phyloP scores from a whole-genome alignment of 1,140 invertebrate species.

The Trichonephila inaurata region DNA sequence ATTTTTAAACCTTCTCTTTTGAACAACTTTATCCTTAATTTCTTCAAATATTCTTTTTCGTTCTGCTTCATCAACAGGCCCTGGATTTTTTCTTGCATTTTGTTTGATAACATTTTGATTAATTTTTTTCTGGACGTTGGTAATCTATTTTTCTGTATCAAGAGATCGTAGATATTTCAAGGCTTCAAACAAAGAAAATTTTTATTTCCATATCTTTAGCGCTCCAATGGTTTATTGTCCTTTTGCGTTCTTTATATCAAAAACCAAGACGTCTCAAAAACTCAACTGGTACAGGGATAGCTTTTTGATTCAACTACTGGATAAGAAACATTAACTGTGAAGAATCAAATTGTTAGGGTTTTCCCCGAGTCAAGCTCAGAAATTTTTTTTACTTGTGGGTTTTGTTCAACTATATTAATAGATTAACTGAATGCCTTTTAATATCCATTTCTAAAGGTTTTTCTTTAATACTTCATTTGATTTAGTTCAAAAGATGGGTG shows the following conservation, averaged over 20 bases:
- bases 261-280: conserved; percentile 21
- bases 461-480: neutral
- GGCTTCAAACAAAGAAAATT: conserved; percentile 30
- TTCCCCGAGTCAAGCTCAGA: no score
- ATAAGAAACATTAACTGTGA: neutral
- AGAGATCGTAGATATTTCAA: conserved; percentile 19
- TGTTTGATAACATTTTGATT: neutral
- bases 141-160: conserved; percentile 3
- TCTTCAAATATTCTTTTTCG: conserved; percentile 28
- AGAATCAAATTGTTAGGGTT: neutral
- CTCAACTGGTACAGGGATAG: conserved; percentile 13
- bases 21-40: neutral
- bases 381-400: no score
- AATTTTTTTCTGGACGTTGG: conserved; percentile 29
- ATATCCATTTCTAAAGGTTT: neutral
- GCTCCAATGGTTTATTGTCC: no score
- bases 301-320: conserved; percentile 10
- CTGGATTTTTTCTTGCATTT: neutral
- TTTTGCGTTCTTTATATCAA: neutral
- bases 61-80: neutral
- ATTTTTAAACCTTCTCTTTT: neutral
- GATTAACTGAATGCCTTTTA: neutral
- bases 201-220: conserved; percentile 33
- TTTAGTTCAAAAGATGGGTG: neutral
- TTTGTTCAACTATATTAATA: no score